phyloP scores from a whole-genome alignment of 37 sponge, comb jelly and placozoan genomes.

The Amphimedon queenslandica region DNA sequence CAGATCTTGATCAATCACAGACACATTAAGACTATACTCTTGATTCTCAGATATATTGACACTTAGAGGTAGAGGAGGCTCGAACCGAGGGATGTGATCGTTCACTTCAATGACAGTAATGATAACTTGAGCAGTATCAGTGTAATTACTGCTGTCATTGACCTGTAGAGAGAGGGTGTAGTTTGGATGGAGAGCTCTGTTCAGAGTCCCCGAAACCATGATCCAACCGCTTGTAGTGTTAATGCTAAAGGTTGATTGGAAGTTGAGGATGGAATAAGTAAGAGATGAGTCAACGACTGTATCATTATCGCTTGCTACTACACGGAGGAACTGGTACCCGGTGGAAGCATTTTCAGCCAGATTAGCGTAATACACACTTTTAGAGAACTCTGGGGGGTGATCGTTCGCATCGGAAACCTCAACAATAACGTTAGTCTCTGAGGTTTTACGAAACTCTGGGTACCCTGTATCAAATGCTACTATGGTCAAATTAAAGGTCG shows the following conservation, averaged over 20 bases:
- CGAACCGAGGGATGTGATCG: constrained; percentile 37
- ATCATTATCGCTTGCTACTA: constrained; percentile 37
- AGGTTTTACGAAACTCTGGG: constrained; percentile 17
- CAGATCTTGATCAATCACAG: constrained; percentile 22
- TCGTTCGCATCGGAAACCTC: constrained; percentile 38
- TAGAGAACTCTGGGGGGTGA: constrained; percentile 35
- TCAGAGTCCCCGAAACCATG: constrained; percentile 3
- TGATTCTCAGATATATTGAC: constrained; percentile 7
- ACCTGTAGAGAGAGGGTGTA: constrained; percentile 33
- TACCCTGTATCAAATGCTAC: constrained; percentile 39
- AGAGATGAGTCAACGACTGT: constrained; percentile 24
- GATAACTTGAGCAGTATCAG: background rate
- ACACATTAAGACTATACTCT: constrained; percentile 22
- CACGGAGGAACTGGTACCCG: constrained; percentile 20
- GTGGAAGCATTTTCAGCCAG: constrained; percentile 34
- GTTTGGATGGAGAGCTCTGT: background rate
- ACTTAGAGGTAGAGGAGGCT: background rate
- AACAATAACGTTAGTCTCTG: background rate
- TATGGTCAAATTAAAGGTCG: constrained; percentile 39
- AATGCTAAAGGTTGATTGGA: constrained; percentile 25
- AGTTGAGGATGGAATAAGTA: constrained; percentile 12
- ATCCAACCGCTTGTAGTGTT: constrained; percentile 30
- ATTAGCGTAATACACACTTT: constrained; percentile 30
- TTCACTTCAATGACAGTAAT: constrained; percentile 43
- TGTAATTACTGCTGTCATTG: constrained; percentile 9